Conservation (phyloP, 2,888 invertebrate genomes). For the Priocnemis perturbator region DNA sequence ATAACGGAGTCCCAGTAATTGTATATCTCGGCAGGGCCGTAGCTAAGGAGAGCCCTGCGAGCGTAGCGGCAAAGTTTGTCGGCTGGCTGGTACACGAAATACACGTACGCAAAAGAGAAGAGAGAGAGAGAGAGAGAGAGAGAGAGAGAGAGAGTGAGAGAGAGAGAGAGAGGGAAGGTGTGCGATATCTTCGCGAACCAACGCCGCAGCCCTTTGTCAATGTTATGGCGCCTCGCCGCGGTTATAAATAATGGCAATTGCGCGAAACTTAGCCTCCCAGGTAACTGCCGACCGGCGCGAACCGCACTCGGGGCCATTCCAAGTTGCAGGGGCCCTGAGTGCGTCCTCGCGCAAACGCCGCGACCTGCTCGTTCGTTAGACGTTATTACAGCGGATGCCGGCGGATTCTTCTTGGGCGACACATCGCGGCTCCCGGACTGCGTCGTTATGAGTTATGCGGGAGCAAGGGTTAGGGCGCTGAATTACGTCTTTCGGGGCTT, state of each 20-base stretch:
- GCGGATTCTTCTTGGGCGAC: conserved; percentile 7
- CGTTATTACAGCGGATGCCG: conserved; percentile 20
- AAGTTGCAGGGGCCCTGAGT: conserved; percentile 45
- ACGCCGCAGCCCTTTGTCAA: conserved; percentile 72
- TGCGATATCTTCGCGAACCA: conserved; percentile 64
- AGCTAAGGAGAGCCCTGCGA: conserved; percentile 42
- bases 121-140: neutral
- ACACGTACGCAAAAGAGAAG: neutral
- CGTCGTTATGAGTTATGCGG: too few species aligned
- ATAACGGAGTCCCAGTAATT: conserved; percentile 62
- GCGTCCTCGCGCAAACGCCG: conserved; percentile 31
- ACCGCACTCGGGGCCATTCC: conserved; percentile 47
- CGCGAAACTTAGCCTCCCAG: conserved; percentile 54
- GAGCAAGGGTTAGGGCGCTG: too few species aligned
- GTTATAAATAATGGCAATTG: conserved; percentile 72
- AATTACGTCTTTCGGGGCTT: too few species aligned
- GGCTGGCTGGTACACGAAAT: conserved; percentile 11
- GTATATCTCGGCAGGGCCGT: conserved; percentile 60
- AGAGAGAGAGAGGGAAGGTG: conserved; percentile 35
- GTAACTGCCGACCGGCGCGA: conserved; percentile 46
- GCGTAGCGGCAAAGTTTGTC: conserved; percentile 45
- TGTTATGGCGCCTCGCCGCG: conserved; percentile 63
- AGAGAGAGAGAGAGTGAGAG: conserved; percentile 27
- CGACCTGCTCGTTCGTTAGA: conserved; percentile 33
- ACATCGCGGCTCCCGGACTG: neutral